Percentiles rank a stretch among this genome's conserved stretches.
These are phyloP conservation scores for Aphaenogaster floridana DNA, from an alignment of 1,140 invertebrate species.

Conservation along the genomic window DNA sequence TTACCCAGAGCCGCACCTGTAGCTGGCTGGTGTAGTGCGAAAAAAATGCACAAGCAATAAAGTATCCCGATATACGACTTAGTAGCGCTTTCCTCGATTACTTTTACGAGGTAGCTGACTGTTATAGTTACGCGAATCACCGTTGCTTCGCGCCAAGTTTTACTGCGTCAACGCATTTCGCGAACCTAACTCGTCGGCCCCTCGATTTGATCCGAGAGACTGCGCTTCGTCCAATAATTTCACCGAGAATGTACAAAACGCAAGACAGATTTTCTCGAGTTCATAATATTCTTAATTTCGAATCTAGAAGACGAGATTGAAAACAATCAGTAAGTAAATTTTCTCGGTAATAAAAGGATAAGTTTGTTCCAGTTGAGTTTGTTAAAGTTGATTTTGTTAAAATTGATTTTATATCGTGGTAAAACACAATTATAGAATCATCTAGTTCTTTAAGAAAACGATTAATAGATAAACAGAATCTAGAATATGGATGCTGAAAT, in stretches of 20 bases:
- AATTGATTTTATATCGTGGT: background rate
- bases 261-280: background rate
- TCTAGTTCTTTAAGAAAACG: background rate
- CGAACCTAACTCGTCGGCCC: background rate
- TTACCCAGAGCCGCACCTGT: conserved; percentile 11
- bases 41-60: conserved; percentile 42
- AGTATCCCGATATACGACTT: conserved; percentile 22
- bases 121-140: conserved; percentile 56
- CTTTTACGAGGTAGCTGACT: conserved; percentile 51
- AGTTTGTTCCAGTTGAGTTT: background rate
- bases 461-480: background rate
- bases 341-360: background rate
- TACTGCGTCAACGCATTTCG: conserved; percentile 8
- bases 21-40: background rate
- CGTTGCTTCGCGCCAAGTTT: conserved; percentile 41
- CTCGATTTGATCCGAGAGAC: background rate
- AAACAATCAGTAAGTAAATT: background rate
- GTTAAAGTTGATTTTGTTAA: background rate
- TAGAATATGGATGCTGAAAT: background rate
- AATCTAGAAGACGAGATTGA: background rate
- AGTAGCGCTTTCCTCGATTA: conserved; percentile 53
- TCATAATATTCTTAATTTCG: background rate
- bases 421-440: background rate
- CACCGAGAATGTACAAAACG: background rate
- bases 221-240: background rate